Conservation (phyloP, 2,113 vertebrate genomes). For the Garra rufa region DNA sequence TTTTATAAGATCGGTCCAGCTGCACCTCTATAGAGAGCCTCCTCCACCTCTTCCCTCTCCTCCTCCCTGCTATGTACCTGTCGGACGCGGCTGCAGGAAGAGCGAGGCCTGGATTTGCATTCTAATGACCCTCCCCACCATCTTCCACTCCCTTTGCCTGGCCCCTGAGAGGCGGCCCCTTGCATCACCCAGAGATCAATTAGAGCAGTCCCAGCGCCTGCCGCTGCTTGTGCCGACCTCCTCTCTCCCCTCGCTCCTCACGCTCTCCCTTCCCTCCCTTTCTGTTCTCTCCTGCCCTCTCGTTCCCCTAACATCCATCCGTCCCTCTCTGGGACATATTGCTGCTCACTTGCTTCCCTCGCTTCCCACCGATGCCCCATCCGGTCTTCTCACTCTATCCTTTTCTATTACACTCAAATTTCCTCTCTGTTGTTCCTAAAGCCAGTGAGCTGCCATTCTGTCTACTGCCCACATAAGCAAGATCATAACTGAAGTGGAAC, state of each 20-base stretch:
- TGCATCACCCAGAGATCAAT: constrained; percentile 80
- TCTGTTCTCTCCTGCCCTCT: constrained; percentile 54
- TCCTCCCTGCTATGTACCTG: constrained; percentile 34
- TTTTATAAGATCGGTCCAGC: constrained; percentile 42
- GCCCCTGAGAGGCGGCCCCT: constrained; percentile 75
- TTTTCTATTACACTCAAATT: background rate
- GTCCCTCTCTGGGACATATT: background rate
- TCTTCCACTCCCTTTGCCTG: constrained; percentile 53
- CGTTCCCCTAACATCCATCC: constrained; percentile 41
- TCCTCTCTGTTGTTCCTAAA: background rate
- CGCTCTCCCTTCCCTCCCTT: constrained; percentile 42
- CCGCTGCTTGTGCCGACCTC: constrained; percentile 32
- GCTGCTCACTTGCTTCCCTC: constrained; percentile 16
- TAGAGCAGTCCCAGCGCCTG: constrained; percentile 66
- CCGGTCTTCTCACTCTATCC: background rate
- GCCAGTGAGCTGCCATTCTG: background rate
- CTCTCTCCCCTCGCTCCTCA: background rate
- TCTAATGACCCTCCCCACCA: constrained; percentile 75
- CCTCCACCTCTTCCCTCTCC: constrained; percentile 23
- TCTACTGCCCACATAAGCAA: background rate
- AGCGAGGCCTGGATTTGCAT: constrained; percentile 76
- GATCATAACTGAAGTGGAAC: background rate
- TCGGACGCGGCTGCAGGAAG: constrained; percentile 55
- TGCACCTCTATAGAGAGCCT: constrained; percentile 41
- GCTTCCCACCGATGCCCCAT: background rate